A percentile compares a stretch with the other conserved stretches of the same genome.
phyloP scores from a whole-genome alignment of 2,113 vertebrate species.

The Atherinomorus stipes region DNA sequence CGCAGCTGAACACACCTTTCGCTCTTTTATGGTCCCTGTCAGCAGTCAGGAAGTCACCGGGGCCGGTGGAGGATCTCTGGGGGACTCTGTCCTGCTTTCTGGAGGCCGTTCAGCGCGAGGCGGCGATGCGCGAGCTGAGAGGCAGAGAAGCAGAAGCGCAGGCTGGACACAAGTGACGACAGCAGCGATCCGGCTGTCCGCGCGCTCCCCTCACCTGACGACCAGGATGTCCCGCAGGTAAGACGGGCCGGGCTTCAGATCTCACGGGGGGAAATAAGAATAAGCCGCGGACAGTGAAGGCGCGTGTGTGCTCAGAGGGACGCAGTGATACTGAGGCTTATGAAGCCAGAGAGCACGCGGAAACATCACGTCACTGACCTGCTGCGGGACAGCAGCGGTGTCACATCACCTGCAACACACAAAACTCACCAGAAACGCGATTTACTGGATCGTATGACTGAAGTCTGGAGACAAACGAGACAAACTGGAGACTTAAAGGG shows the following conservation, averaged over 20 bases:
- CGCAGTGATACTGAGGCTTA: too few species aligned
- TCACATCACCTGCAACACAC: too few species aligned
- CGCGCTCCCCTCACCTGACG: conserved; percentile 15
- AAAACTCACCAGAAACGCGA: too few species aligned
- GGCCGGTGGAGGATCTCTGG: not conserved
- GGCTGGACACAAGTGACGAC: not conserved
- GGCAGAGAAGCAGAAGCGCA: not conserved
- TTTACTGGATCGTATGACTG: too few species aligned
- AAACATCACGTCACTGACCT: too few species aligned
- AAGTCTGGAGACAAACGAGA: too few species aligned
- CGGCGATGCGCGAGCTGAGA: not conserved
- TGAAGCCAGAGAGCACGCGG: too few species aligned
- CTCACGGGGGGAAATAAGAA: too few species aligned
- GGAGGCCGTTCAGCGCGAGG: not conserved
- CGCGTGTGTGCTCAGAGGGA: too few species aligned
- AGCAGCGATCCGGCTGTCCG: not conserved
- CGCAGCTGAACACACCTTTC: not conserved
- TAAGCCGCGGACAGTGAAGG: too few species aligned
- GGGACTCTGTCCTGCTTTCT: not conserved
- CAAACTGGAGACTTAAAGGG: too few species aligned
- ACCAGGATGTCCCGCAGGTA: conserved; percentile 60
- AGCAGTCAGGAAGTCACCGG: conserved; percentile 24
- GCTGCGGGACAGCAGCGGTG: too few species aligned
- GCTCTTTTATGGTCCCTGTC: conserved; percentile 22
- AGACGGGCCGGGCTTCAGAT: conserved; percentile 14